A percentile compares a stretch with the other conserved stretches of the same genome.
Conservation (phyloP, 2,113 vertebrate genomes). For the Lynx canadensis region DNA sequence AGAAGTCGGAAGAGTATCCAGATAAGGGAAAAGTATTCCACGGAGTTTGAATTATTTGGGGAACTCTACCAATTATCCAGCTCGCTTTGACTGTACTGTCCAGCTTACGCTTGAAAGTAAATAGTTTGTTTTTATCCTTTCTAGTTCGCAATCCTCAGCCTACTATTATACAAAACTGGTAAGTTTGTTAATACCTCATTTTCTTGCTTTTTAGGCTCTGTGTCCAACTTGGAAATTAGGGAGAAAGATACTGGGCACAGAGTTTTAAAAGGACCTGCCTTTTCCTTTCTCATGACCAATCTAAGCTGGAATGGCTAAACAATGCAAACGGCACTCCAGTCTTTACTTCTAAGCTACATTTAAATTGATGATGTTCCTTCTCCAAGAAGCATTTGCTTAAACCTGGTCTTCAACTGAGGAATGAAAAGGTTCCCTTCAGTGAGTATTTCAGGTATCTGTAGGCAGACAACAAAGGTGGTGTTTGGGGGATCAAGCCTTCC, state of each 20-base stretch:
- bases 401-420: not conserved
- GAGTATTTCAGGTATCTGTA: not conserved
- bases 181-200: slow-evolving; percentile 13
- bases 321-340: slow-evolving; percentile 23
- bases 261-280: slow-evolving; percentile 72
- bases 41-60: not conserved
- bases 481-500: not conserved
- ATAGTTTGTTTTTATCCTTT: slow-evolving; percentile 7
- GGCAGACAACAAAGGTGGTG: not conserved
- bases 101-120: slow-evolving; percentile 7
- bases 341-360: not conserved
- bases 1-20: slow-evolving; percentile 33
- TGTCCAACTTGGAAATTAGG: slow-evolving; percentile 64
- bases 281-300: slow-evolving; percentile 52
- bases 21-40: slow-evolving; percentile 42
- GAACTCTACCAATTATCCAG: slow-evolving; percentile 3
- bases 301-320: slow-evolving; percentile 22
- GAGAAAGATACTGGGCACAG: slow-evolving; percentile 51
- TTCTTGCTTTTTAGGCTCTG: slow-evolving; percentile 53
- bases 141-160: not conserved
- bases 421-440: not conserved
- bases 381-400: not conserved
- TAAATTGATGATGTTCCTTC: not conserved
- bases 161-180: slow-evolving; percentile 11
- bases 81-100: not conserved